These are phyloP conservation scores for Otis tarda DNA, from an alignment of 2,113 vertebrate species.

Conservation along the genomic window DNA sequence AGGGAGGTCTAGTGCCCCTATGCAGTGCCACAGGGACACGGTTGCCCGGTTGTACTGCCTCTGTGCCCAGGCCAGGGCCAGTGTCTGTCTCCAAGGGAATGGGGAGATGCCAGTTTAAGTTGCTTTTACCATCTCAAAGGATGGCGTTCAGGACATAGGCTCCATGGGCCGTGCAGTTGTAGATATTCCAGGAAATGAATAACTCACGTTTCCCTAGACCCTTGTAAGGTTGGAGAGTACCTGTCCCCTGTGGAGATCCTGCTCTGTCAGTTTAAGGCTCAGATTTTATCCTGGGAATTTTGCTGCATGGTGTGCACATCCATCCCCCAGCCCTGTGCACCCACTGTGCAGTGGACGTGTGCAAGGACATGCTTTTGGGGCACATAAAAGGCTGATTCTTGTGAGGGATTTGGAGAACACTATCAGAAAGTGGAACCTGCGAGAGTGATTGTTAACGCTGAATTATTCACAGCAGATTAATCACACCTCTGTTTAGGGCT, in stretches of 20 bases:
- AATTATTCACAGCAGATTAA: neutral
- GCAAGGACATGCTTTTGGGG: fast-evolving
- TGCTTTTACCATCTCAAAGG: neutral
- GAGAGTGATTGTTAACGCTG: fast-evolving
- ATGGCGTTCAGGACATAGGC: neutral
- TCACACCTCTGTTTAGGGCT: neutral
- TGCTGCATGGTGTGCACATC: neutral
- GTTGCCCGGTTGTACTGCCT: neutral
- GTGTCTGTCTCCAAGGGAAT: neutral
- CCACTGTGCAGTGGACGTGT: fast-evolving
- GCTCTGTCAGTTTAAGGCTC: neutral
- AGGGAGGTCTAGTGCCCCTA: neutral
- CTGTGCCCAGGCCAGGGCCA: neutral
- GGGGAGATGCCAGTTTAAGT: neutral
- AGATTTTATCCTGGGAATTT: neutral
- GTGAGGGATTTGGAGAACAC: neutral
- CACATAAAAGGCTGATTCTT: neutral
- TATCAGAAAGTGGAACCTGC: neutral
- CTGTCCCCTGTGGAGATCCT: neutral
- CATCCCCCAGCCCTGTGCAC: neutral
- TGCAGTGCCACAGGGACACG: neutral
- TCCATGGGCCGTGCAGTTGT: neutral
- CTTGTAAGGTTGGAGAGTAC: neutral
- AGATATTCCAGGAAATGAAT: neutral
- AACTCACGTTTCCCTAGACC: neutral